Conservation (phyloP, 1,140 invertebrate species). For the Musca vetustissima region DNA sequence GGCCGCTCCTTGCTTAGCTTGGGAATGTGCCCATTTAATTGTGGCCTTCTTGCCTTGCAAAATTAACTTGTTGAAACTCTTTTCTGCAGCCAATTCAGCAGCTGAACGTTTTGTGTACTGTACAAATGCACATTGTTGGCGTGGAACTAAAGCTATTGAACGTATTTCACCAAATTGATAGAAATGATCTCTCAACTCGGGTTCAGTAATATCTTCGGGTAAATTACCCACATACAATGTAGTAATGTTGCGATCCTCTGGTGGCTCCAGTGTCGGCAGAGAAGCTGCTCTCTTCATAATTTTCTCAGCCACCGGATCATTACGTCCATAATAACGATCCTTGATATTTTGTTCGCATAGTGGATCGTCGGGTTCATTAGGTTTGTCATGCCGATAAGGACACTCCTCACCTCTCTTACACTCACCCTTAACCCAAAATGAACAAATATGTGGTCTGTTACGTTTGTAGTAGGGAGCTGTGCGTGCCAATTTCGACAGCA, state of each 20-base stretch:
- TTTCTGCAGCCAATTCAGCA: slow-evolving; percentile 92
- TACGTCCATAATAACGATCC: slow-evolving; percentile 96
- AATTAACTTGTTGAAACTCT: slow-evolving; percentile 94
- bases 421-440: slow-evolving; percentile 99
- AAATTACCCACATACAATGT: slow-evolving; percentile 96
- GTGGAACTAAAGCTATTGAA: slow-evolving; percentile 84
- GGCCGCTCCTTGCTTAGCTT: slow-evolving; percentile 66
- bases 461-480: slow-evolving; percentile 98
- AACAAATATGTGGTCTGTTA: slow-evolving; percentile 98
- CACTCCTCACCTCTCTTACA: slow-evolving; percentile 99
- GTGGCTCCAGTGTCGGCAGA: slow-evolving; percentile 92
- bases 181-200: slow-evolving; percentile 77
- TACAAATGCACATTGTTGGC: slow-evolving; percentile 97
- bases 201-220: slow-evolving; percentile 85
- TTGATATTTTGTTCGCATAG: slow-evolving; percentile 99
- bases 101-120: slow-evolving; percentile 89
- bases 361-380: slow-evolving; percentile 99
- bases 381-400: slow-evolving; percentile 98
- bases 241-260: slow-evolving; percentile 94
- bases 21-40: slow-evolving; percentile 96
- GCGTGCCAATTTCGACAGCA: slow-evolving; percentile 91
- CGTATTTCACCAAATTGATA: slow-evolving; percentile 99
- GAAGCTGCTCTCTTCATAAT: slow-evolving; percentile 89
- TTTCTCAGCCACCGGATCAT: slow-evolving; percentile 99
- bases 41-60: slow-evolving; percentile 83